Evolutionary conservation across 2,888 invertebrate species (phyloP).

Genomic region (Nasonovia ribisnigri): DNA sequence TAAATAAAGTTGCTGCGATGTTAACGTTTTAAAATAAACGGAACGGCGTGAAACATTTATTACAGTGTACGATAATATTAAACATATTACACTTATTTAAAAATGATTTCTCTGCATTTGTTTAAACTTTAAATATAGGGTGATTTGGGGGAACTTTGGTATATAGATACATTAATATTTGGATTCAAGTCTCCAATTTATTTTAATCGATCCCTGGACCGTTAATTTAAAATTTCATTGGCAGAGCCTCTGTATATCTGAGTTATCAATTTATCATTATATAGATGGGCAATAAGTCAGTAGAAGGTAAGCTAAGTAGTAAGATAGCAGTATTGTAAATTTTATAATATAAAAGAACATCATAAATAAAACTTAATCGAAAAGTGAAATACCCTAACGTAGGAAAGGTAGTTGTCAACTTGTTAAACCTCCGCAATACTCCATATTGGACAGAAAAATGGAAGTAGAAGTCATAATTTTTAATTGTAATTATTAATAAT

Average conservation of each 20-base stretch:
- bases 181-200: not conserved
- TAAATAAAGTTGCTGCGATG: not conserved
- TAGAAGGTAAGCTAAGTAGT: not conserved
- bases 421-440: not conserved
- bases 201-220: not conserved
- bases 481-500: not conserved
- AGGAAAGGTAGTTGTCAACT: too few species aligned
- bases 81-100: not conserved
- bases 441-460: not conserved
- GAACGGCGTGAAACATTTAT: not conserved
- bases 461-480: not conserved
- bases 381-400: not conserved
- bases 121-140: not conserved
- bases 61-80: not conserved
- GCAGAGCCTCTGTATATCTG: not conserved
- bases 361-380: not conserved
- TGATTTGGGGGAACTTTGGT: not conserved
- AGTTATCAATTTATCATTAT: not conserved
- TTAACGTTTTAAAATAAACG: not conserved
- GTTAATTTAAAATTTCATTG: not conserved
- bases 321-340: not conserved
- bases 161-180: not conserved
- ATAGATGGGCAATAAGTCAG: not conserved
- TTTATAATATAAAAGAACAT: not conserved
- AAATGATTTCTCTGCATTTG: too few species aligned